Evolutionary conservation across 2,888 invertebrate species (phyloP), one percentile per base, ranked within the genome.

Genomic region (Latrodectus hesperus): DNA sequence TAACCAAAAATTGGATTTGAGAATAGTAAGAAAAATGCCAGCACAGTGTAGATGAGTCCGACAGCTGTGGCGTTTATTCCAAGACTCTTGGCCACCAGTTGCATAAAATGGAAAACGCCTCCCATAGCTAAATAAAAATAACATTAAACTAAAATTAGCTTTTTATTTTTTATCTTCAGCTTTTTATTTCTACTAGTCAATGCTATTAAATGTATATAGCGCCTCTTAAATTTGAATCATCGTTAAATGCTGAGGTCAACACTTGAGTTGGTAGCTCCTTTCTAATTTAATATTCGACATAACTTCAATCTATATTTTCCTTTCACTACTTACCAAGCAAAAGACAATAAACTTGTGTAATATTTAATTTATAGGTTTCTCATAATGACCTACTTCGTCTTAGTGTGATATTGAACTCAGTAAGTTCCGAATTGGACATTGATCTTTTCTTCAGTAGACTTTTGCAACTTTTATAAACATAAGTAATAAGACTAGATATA

Each of bases 1-100:
- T 82, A 88, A 51, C 90, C 90, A 67, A 90, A 80, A 3, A 88
- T 14, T 3, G 89, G 90, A 52, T 90, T 90, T 9, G 87, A 76
- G 9, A 90, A 55, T 5, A 89, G 77, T 9, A 88, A 86, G 17
- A 83, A 72, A 51, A 90, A 89, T n/a, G 90, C 90, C 14, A 90
- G 68, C 55, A 90, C 70, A 11, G 82, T 88, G 68, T 80, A 89
- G n/a, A 90, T 76, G 49, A 88, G 70, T 9, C 90, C 90, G 8
- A 90, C 84, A 8, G 84, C 84, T n/a, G 86, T 88, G 3, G 90
- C 85, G 14, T 75, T 89, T 55, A 89, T 87, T 9, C 86, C 86
- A 11, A 83, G 73, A 8, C 70, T 53, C 49, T 83, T 88, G 9
- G 84, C 90, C 38, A 89, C 73, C 10, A 90, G 81, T n/a, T 84